Base-by-base conservation (phyloP, 2,113 vertebrate species). In the Epinephelus lanceolatus region DNA sequence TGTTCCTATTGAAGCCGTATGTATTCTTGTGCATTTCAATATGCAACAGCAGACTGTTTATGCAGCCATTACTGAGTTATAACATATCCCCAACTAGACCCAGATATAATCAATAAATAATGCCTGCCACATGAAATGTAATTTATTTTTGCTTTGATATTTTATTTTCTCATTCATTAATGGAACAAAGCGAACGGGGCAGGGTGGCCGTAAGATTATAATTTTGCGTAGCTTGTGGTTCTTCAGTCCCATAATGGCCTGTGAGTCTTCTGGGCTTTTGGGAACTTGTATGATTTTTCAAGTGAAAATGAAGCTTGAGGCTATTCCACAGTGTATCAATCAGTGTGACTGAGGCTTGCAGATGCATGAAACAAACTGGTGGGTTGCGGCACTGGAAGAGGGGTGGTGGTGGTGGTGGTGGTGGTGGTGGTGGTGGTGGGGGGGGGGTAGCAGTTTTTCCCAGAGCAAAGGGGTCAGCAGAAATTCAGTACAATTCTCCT, bases 301-400 rank as follows among this genome's bases (percentile, higher is more conserved):
- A 87, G 76, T 88, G 71, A 89, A 92, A 93, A 90, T 90, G 61
- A 94, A 92, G 90, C 88, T 73, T 13, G 75, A 76, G 82, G 86
- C 86, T 90, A 90, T 94, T 94, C 93, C 92, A 92, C 83, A 84
- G 90, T 89, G 89, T 92, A 91, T 93, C 93, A 94, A 92, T 94
- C 92, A 93, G 93, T 92, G 88, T 91, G 91, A 92, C 90, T 81
- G 80, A 92, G 85, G 81, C 92, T 92, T 92, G 87, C 94, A 94
- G 92, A 93, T 89, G 88, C 91, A 91, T 90, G 88, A 94, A 94
- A 92, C 89, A 85, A 91, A 87, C 72, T 27, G 15, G 76, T 78
- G 73, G 37, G 71, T 68, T 81, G n/a, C 23, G 69, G 76, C 81
- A 27, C 49, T 52, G 63, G 18, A 30, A 25, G 23, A 14, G 21